Percentiles rank a stretch among this genome's conserved stretches.
Conservation (phyloP, 2,113 vertebrate genomes). For the Rousettus leschenaultii region DNA sequence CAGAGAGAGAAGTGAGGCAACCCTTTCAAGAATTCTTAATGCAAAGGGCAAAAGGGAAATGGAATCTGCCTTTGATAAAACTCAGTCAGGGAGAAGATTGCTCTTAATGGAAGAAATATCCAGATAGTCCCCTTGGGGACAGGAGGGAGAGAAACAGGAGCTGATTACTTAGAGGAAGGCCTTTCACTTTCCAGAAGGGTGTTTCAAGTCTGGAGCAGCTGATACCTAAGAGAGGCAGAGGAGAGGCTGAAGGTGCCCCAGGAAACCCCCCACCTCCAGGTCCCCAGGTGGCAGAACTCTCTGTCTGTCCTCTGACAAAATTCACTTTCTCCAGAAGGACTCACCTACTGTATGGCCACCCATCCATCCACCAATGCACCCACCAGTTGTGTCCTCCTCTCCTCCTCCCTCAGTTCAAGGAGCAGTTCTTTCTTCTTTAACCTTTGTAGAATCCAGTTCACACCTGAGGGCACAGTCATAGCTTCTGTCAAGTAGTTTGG, state of each 20-base stretch:
- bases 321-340: neutral
- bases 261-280: neutral
- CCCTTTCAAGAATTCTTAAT: neutral
- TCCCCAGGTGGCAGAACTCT: neutral
- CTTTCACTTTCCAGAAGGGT: neutral
- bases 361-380: rapidly evolving
- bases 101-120: neutral
- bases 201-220: too few relatives aligned
- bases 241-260: rapidly evolving
- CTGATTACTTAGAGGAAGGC: neutral
- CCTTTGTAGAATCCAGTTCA: neutral
- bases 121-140: too few relatives aligned
- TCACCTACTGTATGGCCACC: too few relatives aligned
- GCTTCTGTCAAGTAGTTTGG: rapidly evolving
- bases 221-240: neutral
- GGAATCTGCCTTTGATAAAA: neutral
- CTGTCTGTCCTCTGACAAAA: neutral
- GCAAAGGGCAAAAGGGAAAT: too few relatives aligned
- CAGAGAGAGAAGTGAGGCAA: rapidly evolving
- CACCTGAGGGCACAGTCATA: neutral
- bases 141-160: neutral
- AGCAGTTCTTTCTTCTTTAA: too few relatives aligned
- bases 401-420: neutral
- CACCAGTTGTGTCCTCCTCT: too few relatives aligned
- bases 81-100: neutral